Conservation (phyloP, 1,140 invertebrate species). For the Olivierus martensii region DNA sequence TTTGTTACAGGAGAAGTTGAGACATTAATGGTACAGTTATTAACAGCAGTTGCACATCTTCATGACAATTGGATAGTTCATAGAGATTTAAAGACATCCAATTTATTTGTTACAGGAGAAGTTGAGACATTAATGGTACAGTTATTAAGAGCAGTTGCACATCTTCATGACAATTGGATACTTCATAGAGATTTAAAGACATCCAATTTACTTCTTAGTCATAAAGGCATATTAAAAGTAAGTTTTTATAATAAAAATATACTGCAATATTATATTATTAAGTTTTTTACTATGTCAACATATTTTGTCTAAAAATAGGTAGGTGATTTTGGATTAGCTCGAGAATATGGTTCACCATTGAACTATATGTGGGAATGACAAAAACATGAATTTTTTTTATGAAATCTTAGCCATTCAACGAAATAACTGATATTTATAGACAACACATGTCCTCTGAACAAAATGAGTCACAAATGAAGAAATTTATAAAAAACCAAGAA, state of each 20-base stretch:
- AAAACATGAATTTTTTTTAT: too few species aligned
- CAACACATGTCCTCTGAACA: too few species aligned
- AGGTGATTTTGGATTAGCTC: conserved; percentile 93
- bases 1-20: conserved; percentile 66
- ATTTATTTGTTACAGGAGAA: conserved; percentile 43
- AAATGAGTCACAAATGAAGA: too few species aligned
- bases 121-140: conserved; percentile 94
- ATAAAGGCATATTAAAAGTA: conserved; percentile 64
- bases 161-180: conserved; percentile 99
- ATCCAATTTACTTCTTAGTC: conserved; percentile 92
- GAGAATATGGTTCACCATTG: conserved; percentile 94
- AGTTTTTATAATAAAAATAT: too few species aligned
- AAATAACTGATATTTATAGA: too few species aligned
- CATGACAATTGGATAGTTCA: conserved; percentile 99
- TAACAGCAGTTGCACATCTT: conserved; percentile 78
- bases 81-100: conserved; percentile 93
- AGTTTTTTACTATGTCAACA: too few species aligned
- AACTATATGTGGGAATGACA: too few species aligned
- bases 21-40: conserved; percentile 82
- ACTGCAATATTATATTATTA: too few species aligned
- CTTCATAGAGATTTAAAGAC: conserved; percentile 98
- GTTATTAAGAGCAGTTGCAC: conserved; percentile 68
- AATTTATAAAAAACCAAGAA: too few species aligned
- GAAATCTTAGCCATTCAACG: too few species aligned
- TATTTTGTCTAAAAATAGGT: too few species aligned